A percentile compares a stretch with the other conserved stretches of the same genome.
These are phyloP conservation scores for Beris chalybata DNA, from an alignment of 2,888 invertebrate species.

Conservation along the genomic window DNA sequence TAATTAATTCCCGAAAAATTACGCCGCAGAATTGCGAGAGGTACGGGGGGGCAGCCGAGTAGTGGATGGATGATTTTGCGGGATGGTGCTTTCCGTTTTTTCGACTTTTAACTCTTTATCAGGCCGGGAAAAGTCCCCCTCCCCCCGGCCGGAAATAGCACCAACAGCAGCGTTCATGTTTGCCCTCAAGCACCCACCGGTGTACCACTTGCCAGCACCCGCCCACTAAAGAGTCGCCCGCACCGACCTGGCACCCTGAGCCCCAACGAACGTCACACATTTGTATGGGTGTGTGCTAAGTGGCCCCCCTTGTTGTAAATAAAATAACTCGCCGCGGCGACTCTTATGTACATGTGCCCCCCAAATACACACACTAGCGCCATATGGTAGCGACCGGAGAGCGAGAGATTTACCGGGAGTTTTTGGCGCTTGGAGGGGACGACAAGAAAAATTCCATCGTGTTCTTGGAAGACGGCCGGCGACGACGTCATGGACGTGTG, in stretches of 20 bases:
- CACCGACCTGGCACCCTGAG: background rate
- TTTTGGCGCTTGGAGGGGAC: too few species aligned
- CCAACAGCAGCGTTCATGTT: slow-evolving; percentile 17
- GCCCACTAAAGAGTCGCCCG: slow-evolving; percentile 28
- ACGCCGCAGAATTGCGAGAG: slow-evolving; percentile 25
- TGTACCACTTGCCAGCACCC: slow-evolving; percentile 15
- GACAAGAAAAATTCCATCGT: slow-evolving; percentile 3
- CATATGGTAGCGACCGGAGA: slow-evolving; percentile 18
- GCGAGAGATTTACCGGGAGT: slow-evolving; percentile 6
- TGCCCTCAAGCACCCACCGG: slow-evolving; percentile 17
- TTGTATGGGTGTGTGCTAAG: slow-evolving; percentile 10
- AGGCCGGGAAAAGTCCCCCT: background rate
- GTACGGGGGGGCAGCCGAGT: slow-evolving; percentile 13
- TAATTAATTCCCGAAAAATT: slow-evolving; percentile 40
- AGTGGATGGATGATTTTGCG: background rate
- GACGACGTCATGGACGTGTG: slow-evolving; percentile 27
- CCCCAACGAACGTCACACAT: slow-evolving; percentile 3
- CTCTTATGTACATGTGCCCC: slow-evolving; percentile 12
- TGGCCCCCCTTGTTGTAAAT: slow-evolving; percentile 24
- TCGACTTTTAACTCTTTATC: slow-evolving; percentile 31
- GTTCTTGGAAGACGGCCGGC: slow-evolving; percentile 17
- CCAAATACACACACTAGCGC: slow-evolving; percentile 20
- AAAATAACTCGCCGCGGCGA: slow-evolving; percentile 15
- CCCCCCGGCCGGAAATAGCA: slow-evolving; percentile 11
- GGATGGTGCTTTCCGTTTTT: too few species aligned